A percentile compares a stretch with the other conserved stretches of the same genome.
phyloP scores from a whole-genome alignment of 2,888 invertebrate genomes.

The Nomada goodeniana region DNA sequence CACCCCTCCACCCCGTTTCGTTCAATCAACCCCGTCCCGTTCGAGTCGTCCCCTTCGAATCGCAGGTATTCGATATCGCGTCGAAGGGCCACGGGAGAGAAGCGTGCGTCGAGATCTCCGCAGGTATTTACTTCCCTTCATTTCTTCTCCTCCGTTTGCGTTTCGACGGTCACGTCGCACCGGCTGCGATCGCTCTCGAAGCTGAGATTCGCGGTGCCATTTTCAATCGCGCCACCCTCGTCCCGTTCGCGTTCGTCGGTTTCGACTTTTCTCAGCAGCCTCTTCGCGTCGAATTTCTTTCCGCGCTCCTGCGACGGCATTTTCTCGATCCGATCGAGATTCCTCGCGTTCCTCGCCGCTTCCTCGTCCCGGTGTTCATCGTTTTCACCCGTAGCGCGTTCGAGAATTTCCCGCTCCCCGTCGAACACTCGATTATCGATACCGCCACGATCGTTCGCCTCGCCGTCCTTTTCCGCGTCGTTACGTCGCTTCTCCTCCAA shows the following conservation, averaged over 20 bases:
- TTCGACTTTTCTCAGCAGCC: constrained; percentile 24
- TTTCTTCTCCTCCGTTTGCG: constrained; percentile 59
- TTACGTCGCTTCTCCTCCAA: constrained; percentile 59
- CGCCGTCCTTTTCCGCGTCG: constrained; percentile 41
- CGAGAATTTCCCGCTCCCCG: constrained; percentile 44
- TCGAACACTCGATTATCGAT: constrained; percentile 64
- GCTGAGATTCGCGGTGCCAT: constrained; percentile 65
- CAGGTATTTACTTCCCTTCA: constrained; percentile 31
- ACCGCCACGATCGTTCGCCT: constrained; percentile 35
- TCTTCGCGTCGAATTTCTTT: constrained; percentile 31
- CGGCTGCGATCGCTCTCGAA: constrained; percentile 64
- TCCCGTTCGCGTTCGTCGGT: constrained; percentile 9
- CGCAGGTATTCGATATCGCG: neutral
- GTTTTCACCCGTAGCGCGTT: constrained; percentile 23
- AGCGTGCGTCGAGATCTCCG: constrained; percentile 33
- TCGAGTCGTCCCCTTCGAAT: neutral
- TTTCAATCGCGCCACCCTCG: constrained; percentile 36
- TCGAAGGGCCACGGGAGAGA: neutral
- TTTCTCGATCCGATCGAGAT: constrained; percentile 75
- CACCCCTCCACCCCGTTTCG: too few species aligned
- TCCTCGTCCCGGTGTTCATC: constrained; percentile 64
- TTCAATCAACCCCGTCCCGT: neutral
- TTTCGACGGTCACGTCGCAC: constrained; percentile 73
- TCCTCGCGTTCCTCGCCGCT: constrained; percentile 75
- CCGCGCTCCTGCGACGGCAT: constrained; percentile 12